Percentiles rank a stretch among this genome's conserved stretches.
phyloP scores from a whole-genome alignment of 2,113 vertebrate species.

The Lucifuga dentata region DNA sequence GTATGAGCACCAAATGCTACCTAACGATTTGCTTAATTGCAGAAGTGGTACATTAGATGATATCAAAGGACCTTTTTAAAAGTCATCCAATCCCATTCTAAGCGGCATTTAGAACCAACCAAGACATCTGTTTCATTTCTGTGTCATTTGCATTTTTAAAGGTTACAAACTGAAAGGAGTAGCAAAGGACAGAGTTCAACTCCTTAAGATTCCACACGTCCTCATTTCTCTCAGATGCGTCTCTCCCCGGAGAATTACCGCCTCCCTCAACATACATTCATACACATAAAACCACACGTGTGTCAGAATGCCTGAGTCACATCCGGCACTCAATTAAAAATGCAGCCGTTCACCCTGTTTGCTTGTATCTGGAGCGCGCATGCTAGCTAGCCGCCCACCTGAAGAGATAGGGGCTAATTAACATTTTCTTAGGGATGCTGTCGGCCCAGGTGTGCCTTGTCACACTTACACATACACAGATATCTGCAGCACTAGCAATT shows the following conservation, averaged over 20 bases:
- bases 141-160: conserved; percentile 81
- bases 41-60: conserved; percentile 76
- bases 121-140: conserved; percentile 75
- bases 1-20: conserved; percentile 77
- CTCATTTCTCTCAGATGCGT: conserved; percentile 12
- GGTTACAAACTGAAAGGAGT: conserved; percentile 65
- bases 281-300: conserved; percentile 5
- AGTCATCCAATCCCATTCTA: conserved; percentile 72
- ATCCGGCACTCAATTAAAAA: conserved; percentile 64
- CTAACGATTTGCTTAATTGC: conserved; percentile 82
- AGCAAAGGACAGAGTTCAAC: conserved; percentile 16
- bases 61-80: conserved; percentile 80
- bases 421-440: conserved; percentile 70
- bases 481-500: conserved; percentile 76
- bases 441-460: conserved; percentile 78
- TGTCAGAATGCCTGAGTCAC: conserved; percentile 34
- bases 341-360: conserved; percentile 27
- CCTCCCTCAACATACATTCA: conserved; percentile 1
- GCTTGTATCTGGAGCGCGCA: conserved; percentile 33
- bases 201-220: conserved; percentile 7
- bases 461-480: conserved; percentile 69
- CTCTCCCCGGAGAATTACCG: conserved; percentile 6
- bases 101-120: conserved; percentile 69
- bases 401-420: conserved; percentile 77
- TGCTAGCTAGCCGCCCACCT: conserved; percentile 55